Percentiles rank a stretch among this genome's conserved stretches.
Evolutionary conservation across 2,888 invertebrate genomes (phyloP).

Genomic region (Lapara coniferarum): DNA sequence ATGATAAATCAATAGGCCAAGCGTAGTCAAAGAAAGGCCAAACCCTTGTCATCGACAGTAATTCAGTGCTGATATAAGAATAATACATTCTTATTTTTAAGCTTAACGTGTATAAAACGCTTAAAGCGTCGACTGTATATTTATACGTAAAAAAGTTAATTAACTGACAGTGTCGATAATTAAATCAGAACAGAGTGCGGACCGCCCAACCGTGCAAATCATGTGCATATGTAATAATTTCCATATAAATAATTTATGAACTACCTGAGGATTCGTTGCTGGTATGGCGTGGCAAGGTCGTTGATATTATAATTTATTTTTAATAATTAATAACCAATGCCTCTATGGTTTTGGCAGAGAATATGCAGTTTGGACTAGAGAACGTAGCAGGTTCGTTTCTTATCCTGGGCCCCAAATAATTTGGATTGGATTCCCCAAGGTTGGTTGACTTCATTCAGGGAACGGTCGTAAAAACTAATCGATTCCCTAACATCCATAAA

Average conservation of each 20-base stretch:
- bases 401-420: no score
- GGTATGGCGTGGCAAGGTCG: background rate
- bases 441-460: no score
- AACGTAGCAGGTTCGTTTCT: no score
- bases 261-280: conserved; percentile 1
- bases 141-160: conserved; percentile 11
- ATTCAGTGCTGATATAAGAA: background rate
- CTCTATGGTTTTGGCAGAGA: no score
- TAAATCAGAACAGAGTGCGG: background rate
- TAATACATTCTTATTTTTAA: background rate
- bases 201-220: conserved; percentile 7
- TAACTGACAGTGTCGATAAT: conserved; percentile 9
- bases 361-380: no score
- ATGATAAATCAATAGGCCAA: no score
- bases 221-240: conserved; percentile 17
- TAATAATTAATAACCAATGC: no score
- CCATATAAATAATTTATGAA: conserved; percentile 14
- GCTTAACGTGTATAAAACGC: background rate
- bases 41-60: no score
- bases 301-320: background rate
- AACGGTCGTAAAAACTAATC: no score
- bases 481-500: no score
- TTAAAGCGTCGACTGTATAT: background rate
- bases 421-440: no score
- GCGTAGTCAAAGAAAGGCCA: no score